phyloP scores from a whole-genome alignment of 2,888 invertebrate genomes.

The Epinotia nisella region DNA sequence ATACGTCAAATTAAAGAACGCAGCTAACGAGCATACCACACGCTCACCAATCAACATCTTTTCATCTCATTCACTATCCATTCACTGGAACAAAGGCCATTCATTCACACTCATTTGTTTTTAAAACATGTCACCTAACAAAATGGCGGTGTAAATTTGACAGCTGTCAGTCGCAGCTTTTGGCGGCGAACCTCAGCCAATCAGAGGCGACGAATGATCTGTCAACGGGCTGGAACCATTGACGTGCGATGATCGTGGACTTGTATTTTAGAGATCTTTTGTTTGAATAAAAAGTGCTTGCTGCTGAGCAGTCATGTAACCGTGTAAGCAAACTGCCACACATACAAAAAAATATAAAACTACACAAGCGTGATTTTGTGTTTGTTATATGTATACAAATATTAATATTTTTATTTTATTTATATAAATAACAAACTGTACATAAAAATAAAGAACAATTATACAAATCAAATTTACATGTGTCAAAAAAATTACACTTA shows the following conservation, averaged over 20 bases:
- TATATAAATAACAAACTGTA: too few relatives aligned
- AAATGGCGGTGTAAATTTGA: conserved; percentile 67
- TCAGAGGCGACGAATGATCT: conserved; percentile 74
- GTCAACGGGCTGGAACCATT: conserved; percentile 54
- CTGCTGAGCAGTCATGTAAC: too few relatives aligned
- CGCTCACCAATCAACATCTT: conserved; percentile 22
- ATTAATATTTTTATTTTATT: too few relatives aligned
- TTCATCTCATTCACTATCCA: conserved; percentile 30
- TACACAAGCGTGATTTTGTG: too few relatives aligned
- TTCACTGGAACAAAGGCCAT: conserved; percentile 39
- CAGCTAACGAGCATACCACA: conserved; percentile 3
- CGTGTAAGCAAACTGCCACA: too few relatives aligned
- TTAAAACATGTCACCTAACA: conserved; percentile 69
- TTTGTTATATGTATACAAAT: too few relatives aligned
- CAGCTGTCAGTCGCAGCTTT: conserved; percentile 72
- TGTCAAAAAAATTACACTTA: too few relatives aligned
- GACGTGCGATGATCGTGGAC: background rate
- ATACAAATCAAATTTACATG: too few relatives aligned
- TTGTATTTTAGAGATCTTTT: background rate
- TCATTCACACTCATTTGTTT: conserved; percentile 56
- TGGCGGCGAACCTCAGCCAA: conserved; percentile 71
- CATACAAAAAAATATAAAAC: too few relatives aligned
- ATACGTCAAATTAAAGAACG: background rate
- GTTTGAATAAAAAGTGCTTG: background rate
- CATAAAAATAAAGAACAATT: too few relatives aligned